Conservation (phyloP, 1,140 invertebrate species). For the Diorhabda carinulata region DNA sequence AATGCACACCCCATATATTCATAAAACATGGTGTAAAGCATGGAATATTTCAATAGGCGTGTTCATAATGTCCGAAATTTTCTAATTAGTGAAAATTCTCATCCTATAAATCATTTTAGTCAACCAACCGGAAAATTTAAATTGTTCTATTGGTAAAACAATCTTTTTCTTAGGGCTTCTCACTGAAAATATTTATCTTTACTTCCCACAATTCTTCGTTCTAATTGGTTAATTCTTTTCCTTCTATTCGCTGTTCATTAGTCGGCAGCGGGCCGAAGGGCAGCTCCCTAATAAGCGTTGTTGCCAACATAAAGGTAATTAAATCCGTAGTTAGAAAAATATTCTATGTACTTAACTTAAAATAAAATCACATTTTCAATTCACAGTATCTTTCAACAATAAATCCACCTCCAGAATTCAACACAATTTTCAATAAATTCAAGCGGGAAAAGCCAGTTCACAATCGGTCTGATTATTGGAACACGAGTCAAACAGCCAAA, state of each 20-base stretch:
- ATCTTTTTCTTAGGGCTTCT: background rate
- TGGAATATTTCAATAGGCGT: background rate
- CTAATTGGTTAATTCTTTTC: constrained; percentile 11
- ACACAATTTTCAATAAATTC: too few relatives aligned
- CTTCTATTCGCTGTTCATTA: constrained; percentile 7
- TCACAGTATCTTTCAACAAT: too few relatives aligned
- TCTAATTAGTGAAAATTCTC: background rate
- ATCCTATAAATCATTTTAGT: background rate
- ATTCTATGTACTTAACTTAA: too few relatives aligned
- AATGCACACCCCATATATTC: too few relatives aligned
- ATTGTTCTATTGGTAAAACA: constrained; percentile 1
- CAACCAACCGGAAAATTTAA: background rate
- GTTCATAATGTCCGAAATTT: background rate
- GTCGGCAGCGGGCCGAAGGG: background rate
- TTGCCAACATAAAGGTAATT: background rate
- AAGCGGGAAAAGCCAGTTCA: too few relatives aligned
- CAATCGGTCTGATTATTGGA: too few relatives aligned
- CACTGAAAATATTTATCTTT: constrained; percentile 8
- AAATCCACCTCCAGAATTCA: too few relatives aligned
- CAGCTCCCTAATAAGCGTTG: constrained; percentile 7
- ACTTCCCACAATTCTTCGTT: constrained; percentile 6
- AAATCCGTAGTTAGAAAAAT: background rate
- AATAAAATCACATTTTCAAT: too few relatives aligned
- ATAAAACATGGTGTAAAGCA: too few relatives aligned
- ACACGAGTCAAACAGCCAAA: too few relatives aligned